Evolutionary conservation across 2,113 vertebrate species (phyloP).

Genomic region (Uropsilus gracilis): DNA sequence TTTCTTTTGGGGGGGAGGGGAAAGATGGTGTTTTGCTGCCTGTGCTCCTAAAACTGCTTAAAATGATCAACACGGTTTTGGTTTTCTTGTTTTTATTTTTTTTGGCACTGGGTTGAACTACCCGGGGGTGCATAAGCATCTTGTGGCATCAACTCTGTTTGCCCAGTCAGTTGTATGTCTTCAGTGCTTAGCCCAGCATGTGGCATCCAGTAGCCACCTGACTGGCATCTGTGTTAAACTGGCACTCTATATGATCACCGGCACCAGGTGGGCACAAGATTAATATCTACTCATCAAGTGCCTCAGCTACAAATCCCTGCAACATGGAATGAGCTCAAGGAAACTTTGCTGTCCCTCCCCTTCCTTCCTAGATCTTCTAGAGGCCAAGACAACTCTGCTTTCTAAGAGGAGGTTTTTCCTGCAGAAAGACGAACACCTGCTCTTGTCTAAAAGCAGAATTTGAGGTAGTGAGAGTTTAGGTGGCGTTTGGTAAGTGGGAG

Average conservation of each 20-base stretch:
- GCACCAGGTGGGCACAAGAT: not conserved
- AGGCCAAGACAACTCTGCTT: not conserved
- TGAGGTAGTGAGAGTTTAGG: not conserved
- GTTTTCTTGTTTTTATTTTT: no score
- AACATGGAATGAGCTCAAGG: not conserved
- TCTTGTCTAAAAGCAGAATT: not conserved
- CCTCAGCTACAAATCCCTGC: not conserved
- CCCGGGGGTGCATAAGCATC: accelerated
- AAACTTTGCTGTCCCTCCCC: not conserved
- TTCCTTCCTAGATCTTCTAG: not conserved
- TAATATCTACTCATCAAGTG: not conserved
- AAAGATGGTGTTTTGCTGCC: not conserved
- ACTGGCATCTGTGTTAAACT: not conserved
- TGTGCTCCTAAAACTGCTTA: not conserved
- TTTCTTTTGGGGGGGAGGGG: not conserved
- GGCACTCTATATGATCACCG: not conserved
- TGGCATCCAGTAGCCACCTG: not conserved
- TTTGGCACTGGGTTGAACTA: not conserved
- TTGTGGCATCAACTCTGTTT: not conserved
- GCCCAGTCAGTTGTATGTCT: not conserved
- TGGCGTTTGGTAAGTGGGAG: not conserved
- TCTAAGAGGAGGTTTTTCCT: not conserved
- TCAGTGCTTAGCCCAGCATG: not conserved
- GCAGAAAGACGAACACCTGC: not conserved
- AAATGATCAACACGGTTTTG: not conserved